Conservation (phyloP, 2,113 vertebrate species). For the Ameiurus melas region DNA sequence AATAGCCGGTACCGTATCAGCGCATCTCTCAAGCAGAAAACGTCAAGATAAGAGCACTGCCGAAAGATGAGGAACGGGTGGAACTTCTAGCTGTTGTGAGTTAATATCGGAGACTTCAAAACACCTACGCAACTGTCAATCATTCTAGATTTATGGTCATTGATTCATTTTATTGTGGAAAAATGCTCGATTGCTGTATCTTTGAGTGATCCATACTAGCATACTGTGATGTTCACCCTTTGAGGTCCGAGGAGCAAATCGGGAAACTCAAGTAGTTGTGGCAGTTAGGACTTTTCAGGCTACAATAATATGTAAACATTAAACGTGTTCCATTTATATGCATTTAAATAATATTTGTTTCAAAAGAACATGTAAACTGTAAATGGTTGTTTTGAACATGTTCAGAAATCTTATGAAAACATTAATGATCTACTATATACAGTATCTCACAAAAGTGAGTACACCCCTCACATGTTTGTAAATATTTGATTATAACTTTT, state of each 20-base stretch:
- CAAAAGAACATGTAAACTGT: not conserved
- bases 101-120: not conserved
- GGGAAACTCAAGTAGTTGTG: not conserved
- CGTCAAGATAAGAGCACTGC: too few relatives aligned
- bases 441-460: too few relatives aligned
- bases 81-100: not conserved
- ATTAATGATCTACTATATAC: not conserved
- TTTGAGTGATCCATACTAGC: not conserved
- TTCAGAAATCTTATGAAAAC: not conserved
- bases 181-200: not conserved
- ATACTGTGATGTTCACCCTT: not conserved
- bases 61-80: too few relatives aligned
- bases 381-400: not conserved
- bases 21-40: too few relatives aligned
- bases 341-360: not conserved
- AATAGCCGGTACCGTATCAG: too few relatives aligned
- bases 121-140: too few relatives aligned
- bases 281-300: too few relatives aligned
- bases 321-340: not conserved
- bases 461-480: too few relatives aligned
- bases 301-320: not conserved
- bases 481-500: too few relatives aligned
- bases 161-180: not conserved
- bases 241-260: not conserved
- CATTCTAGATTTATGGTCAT: not conserved